phyloP scores from a whole-genome alignment of 2,113 vertebrate species.

The Lichenostomus cassidix region DNA sequence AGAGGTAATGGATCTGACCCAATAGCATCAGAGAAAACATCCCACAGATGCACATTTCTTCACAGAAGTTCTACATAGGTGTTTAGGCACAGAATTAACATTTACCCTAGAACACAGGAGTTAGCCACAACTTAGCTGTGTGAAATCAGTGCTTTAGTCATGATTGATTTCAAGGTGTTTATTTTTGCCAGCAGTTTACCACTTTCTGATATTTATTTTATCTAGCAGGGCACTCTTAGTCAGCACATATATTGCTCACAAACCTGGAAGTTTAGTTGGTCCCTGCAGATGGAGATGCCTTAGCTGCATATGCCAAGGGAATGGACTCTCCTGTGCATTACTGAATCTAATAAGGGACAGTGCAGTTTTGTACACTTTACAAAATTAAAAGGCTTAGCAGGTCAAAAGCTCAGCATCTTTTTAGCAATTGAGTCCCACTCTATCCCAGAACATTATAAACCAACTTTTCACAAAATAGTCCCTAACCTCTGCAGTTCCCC shows the following conservation, averaged over 20 bases:
- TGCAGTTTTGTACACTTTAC: not conserved
- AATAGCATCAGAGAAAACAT: not conserved
- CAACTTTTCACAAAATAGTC: not conserved
- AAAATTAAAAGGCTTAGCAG: not conserved
- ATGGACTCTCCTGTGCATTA: not conserved
- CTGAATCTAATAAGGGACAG: not conserved
- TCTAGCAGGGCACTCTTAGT: not conserved
- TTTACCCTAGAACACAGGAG: not conserved
- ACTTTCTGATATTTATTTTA: not conserved
- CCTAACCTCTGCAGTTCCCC: not conserved
- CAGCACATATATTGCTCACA: not conserved
- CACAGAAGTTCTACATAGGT: not conserved
- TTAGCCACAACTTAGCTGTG: not conserved
- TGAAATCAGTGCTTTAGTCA: not conserved
- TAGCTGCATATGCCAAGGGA: not conserved
- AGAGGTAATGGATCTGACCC: not conserved
- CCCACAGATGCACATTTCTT: accelerated
- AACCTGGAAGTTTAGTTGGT: not conserved
- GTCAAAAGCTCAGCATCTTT: not conserved
- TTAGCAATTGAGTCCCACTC: not conserved
- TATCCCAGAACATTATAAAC: not conserved
- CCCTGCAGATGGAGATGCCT: not conserved
- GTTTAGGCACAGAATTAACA: not conserved
- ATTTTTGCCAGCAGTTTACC: not conserved
- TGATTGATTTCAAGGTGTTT: not conserved